A percentile compares a stretch with the other conserved stretches of the same genome.
phyloP scores from a whole-genome alignment of 2,888 invertebrate species.

The Scaeva pyrastri region DNA sequence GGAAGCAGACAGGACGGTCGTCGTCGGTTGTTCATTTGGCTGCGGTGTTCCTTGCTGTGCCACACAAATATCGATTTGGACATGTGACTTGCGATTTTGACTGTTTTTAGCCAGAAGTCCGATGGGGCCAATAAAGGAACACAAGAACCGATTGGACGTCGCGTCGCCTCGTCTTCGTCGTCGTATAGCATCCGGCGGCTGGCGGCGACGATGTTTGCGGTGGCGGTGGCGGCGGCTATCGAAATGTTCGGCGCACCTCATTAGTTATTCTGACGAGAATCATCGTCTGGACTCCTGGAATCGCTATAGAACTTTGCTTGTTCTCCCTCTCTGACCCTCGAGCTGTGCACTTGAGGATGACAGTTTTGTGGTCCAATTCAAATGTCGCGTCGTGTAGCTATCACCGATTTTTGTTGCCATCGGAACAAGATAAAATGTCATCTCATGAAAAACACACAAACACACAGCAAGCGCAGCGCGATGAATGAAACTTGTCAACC shows the following conservation, averaged over 20 bases:
- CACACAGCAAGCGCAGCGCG: constrained; percentile 15
- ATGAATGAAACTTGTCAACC: constrained; percentile 75
- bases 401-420: constrained; percentile 74
- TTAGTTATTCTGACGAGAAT: constrained; percentile 76
- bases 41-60: constrained; percentile 61
- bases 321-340: constrained; percentile 4
- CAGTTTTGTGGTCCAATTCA: constrained; percentile 75
- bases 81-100: constrained; percentile 73
- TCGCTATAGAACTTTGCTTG: constrained; percentile 4
- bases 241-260: constrained; percentile 75
- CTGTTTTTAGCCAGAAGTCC: constrained; percentile 64
- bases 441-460: constrained; percentile 21
- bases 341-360: constrained; percentile 28
- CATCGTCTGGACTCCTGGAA: constrained; percentile 39
- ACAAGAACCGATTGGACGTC: constrained; percentile 49
- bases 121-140: constrained; percentile 44
- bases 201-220: constrained; percentile 2
- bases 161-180: too few species aligned
- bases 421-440: constrained; percentile 75
- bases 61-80: constrained; percentile 65
- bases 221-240: constrained; percentile 66
- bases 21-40: background rate
- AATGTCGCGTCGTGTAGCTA: constrained; percentile 75
- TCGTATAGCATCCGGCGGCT: constrained; percentile 33
- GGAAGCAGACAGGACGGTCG: constrained; percentile 50